These are phyloP conservation scores for Microtus pennsylvanicus DNA, from an alignment of 2,113 vertebrate species.

Conservation along the genomic window DNA sequence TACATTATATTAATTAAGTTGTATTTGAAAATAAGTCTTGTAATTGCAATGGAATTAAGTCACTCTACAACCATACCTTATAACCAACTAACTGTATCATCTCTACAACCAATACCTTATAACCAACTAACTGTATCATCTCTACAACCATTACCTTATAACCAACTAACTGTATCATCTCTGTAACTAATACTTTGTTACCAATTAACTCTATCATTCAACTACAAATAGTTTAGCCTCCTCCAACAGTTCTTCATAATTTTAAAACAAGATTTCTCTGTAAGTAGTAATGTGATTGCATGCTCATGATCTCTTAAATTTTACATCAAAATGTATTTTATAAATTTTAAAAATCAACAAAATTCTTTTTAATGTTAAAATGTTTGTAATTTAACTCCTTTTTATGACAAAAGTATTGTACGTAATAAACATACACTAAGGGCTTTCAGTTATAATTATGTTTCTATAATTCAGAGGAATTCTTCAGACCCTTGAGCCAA, in stretches of 20 bases:
- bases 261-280: neutral
- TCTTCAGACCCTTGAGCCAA: neutral
- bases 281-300: neutral
- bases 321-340: neutral
- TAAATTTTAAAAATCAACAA: neutral
- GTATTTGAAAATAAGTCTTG: constrained; percentile 24
- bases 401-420: neutral
- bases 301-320: neutral
- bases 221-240: neutral
- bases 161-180: neutral
- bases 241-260: neutral
- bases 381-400: neutral
- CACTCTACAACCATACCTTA: neutral
- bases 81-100: too few relatives aligned
- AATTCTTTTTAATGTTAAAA: constrained; percentile 2
- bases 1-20: constrained; percentile 44
- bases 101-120: neutral
- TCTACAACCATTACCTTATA: neutral
- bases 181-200: neutral
- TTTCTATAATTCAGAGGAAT: neutral
- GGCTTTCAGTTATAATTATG: neutral
- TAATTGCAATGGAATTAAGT: neutral
- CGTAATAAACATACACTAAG: neutral
- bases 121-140: constrained; percentile 5
- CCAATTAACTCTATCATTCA: neutral